A percentile compares a stretch with the other conserved stretches of the same genome.
phyloP scores from a whole-genome alignment of 2,797 vertebrate genomes.

The Buceros bicornis region DNA sequence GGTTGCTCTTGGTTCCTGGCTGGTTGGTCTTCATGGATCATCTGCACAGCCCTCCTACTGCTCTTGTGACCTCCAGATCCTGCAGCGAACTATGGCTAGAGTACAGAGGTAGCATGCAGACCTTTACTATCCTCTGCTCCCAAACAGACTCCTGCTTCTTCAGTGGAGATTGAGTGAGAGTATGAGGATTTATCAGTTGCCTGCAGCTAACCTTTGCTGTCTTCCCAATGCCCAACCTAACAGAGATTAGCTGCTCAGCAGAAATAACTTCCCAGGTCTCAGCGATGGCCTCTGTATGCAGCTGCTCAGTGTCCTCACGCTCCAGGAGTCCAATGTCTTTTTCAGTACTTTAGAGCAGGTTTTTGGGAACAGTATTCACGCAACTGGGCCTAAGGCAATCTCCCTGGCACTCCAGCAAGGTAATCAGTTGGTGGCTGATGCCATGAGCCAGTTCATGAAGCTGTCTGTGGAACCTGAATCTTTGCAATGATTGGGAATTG shows the following conservation, averaged over 20 bases:
- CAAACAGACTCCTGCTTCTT: neutral
- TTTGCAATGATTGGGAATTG: neutral
- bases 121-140: neutral
- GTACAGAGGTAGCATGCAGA: neutral
- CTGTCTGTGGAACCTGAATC: neutral
- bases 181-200: neutral
- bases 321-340: neutral
- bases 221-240: neutral
- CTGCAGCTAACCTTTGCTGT: neutral
- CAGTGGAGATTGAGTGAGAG: neutral
- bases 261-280: neutral
- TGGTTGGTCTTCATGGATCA: neutral
- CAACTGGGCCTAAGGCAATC: neutral
- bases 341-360: neutral
- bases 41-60: neutral
- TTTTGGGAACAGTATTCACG: neutral
- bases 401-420: neutral
- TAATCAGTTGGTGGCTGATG: neutral
- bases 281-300: neutral
- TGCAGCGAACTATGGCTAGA: neutral
- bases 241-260: neutral
- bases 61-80: neutral
- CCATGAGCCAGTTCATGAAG: neutral
- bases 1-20: neutral
- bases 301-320: accelerated